These are phyloP conservation scores for Hemicrepidius hirtus DNA, from an alignment of 2,888 invertebrate genomes.

Conservation along the genomic window DNA sequence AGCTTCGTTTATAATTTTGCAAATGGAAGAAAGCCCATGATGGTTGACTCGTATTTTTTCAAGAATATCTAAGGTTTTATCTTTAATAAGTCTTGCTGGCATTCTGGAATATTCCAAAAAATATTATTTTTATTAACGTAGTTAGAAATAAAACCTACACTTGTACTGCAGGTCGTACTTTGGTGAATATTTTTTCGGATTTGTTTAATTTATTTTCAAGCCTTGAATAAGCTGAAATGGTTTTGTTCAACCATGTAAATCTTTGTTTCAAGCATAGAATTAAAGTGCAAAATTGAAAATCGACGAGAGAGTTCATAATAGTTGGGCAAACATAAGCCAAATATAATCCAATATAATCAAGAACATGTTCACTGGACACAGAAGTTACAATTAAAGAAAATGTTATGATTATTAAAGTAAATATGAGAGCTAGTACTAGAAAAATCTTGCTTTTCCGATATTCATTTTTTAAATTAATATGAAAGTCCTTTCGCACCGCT, in stretches of 20 bases:
- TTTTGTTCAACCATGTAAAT: constrained; percentile 31
- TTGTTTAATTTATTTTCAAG: neutral
- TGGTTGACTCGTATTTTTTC: constrained; percentile 24
- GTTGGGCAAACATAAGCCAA: neutral
- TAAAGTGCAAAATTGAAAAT: constrained; percentile 34
- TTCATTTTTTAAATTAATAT: neutral
- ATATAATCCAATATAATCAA: neutral
- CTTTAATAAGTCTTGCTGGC: neutral
- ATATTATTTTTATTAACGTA: neutral
- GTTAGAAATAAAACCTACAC: neutral
- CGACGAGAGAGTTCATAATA: constrained; percentile 14
- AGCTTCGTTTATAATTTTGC: constrained; percentile 7
- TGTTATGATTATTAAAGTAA: neutral
- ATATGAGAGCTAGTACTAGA: neutral
- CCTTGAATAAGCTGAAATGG: neutral
- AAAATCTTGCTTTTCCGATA: neutral
- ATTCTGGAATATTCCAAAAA: neutral
- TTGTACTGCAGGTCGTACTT: neutral
- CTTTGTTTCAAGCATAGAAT: constrained; percentile 32
- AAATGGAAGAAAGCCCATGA: constrained; percentile 12
- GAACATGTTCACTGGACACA: neutral
- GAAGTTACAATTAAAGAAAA: neutral
- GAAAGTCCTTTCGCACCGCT: neutral
- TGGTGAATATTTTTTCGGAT: neutral
- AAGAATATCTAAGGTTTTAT: constrained; percentile 7